A percentile compares a stretch with the other conserved stretches of the same genome.
Evolutionary conservation across 2,888 invertebrate genomes (phyloP).

Genomic region (Hirudinaria manillensis): DNA sequence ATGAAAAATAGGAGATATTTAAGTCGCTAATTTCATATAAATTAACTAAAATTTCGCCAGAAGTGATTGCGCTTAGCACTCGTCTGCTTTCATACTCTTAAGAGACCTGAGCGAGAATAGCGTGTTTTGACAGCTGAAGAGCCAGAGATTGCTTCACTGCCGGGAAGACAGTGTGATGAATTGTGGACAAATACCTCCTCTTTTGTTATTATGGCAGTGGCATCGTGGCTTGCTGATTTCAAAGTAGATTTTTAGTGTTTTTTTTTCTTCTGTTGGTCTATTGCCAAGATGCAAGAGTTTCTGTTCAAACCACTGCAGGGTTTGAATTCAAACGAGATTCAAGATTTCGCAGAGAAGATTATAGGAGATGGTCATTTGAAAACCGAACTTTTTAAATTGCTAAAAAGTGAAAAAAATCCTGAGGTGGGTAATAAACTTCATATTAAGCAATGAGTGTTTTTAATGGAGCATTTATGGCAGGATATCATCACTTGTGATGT

Average conservation of each 20-base stretch:
- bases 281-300: not conserved
- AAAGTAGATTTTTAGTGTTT: not conserved
- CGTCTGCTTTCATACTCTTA: too few relatives aligned
- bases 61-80: too few relatives aligned
- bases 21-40: too few relatives aligned
- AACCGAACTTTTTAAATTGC: slow-evolving; percentile 10
- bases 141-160: too few relatives aligned
- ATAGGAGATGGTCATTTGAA: not conserved
- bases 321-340: not conserved
- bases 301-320: not conserved
- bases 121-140: too few relatives aligned
- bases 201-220: slow-evolving; percentile 6
- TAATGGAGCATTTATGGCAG: too few relatives aligned
- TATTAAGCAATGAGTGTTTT: not conserved
- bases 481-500: too few relatives aligned
- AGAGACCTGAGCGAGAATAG: too few relatives aligned
- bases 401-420: slow-evolving; percentile 8
- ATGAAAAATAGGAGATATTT: too few relatives aligned
- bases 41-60: too few relatives aligned
- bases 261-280: not conserved
- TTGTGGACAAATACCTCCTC: too few relatives aligned
- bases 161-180: too few relatives aligned
- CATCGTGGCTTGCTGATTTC: slow-evolving; percentile 3
- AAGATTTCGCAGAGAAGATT: not conserved
- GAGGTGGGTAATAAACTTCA: not conserved